These are phyloP conservation scores for Centropyge bicolor DNA, from an alignment of 2,797 vertebrate genomes.

Conservation along the genomic window DNA sequence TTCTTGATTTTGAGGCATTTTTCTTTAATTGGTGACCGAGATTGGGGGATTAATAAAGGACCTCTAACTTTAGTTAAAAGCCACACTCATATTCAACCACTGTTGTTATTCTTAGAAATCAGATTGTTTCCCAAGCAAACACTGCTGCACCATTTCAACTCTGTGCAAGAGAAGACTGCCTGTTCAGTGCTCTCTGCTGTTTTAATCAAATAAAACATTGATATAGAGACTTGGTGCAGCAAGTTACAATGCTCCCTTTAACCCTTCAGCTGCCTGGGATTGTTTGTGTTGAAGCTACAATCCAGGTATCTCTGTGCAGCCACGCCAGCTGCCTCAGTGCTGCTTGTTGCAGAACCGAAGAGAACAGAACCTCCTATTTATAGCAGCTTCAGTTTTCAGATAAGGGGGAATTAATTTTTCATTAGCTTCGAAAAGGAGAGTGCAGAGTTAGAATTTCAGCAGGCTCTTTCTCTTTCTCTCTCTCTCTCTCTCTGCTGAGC, in stretches of 20 bases:
- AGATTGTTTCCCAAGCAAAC: conserved; percentile 14
- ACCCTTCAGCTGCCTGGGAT: neutral
- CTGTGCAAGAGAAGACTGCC: neutral
- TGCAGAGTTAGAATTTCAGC: conserved; percentile 70
- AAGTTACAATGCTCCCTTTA: conserved; percentile 5
- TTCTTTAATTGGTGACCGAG: neutral
- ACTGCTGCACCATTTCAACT: neutral
- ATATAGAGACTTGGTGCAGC: conserved; percentile 10
- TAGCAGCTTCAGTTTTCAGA: conserved; percentile 62
- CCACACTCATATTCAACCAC: neutral
- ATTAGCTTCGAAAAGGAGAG: conserved; percentile 73
- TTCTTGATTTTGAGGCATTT: neutral
- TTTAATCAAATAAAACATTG: conserved; percentile 5
- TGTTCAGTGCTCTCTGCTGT: neutral
- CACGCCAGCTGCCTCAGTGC: conserved; percentile 45
- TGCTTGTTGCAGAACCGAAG: conserved; percentile 27
- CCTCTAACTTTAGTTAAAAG: neutral
- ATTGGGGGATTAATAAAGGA: neutral
- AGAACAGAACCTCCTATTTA: conserved; percentile 61
- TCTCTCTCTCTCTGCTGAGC: neutral
- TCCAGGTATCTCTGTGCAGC: conserved; percentile 26
- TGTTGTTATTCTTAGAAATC: conserved; percentile 17
- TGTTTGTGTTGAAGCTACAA: neutral
- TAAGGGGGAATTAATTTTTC: conserved; percentile 72
- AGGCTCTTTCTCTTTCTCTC: neutral